Percentiles rank a stretch among this genome's conserved stretches.
These are phyloP conservation scores for Selenia dentaria DNA, from an alignment of 2,888 invertebrate genomes.

Conservation along the genomic window DNA sequence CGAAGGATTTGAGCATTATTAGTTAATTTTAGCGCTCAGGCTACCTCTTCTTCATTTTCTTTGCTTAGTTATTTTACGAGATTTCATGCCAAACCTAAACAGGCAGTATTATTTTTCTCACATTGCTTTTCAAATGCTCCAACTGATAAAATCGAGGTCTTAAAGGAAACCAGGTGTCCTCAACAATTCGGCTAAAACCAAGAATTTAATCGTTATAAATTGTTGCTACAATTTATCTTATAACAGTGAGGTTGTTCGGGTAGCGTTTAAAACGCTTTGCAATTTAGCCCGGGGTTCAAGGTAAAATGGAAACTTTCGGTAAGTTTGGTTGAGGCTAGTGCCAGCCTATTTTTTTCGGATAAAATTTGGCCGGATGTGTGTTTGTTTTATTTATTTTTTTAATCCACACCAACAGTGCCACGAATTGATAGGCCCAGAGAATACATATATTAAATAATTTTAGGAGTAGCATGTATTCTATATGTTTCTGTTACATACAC, in stretches of 20 bases:
- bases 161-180: slow-evolving; percentile 32
- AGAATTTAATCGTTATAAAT: slow-evolving; percentile 37
- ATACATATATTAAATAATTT: too few relatives aligned
- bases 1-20: too few relatives aligned
- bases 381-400: too few relatives aligned
- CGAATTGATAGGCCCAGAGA: too few relatives aligned
- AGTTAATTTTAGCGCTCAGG: too few relatives aligned
- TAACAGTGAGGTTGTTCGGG: slow-evolving; percentile 20
- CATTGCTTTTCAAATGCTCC: slow-evolving; percentile 6
- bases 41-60: too few relatives aligned
- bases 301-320: slow-evolving; percentile 10
- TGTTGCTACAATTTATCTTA: slow-evolving; percentile 29
- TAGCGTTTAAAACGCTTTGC: slow-evolving; percentile 8
- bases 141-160: neutral
- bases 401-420: too few relatives aligned
- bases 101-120: too few relatives aligned
- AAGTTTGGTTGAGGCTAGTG: neutral
- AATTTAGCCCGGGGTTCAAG: slow-evolving; percentile 16
- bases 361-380: neutral
- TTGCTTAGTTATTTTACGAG: too few relatives aligned
- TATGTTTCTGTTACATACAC: too few relatives aligned
- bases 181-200: slow-evolving; percentile 28
- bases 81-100: too few relatives aligned
- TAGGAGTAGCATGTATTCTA: too few relatives aligned
- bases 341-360: slow-evolving; percentile 8